These are phyloP conservation scores for Thalassaphorura encarpata DNA, from an alignment of 1,140 invertebrate genomes.

Conservation along the genomic window DNA sequence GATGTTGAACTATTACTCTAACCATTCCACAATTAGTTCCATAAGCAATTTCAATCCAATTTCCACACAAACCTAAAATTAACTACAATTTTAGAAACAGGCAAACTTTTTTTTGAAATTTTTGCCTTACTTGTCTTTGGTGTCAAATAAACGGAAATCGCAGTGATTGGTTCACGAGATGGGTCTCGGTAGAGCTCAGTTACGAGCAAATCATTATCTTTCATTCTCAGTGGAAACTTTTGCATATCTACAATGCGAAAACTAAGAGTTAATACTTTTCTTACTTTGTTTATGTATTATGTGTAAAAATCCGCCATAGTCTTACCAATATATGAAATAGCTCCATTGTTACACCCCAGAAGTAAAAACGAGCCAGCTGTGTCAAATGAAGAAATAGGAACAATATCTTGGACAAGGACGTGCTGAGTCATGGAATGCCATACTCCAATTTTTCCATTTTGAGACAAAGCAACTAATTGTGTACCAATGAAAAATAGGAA, in stretches of 20 bases:
- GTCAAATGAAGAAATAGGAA: constrained; percentile 88
- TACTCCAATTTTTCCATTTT: constrained; percentile 92
- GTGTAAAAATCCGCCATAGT: too few relatives aligned
- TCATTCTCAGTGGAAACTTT: constrained; percentile 97
- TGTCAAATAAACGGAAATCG: constrained; percentile 96
- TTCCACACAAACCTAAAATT: constrained; percentile 77
- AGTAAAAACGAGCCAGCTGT: constrained; percentile 91
- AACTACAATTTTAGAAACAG: constrained; percentile 4
- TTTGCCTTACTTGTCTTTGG: constrained; percentile 81
- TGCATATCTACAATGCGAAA: constrained; percentile 77
- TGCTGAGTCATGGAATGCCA: constrained; percentile 98
- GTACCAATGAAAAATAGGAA: constrained; percentile 95
- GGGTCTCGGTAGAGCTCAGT: constrained; percentile 94
- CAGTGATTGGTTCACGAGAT: constrained; percentile 87
- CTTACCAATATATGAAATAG: constrained; percentile 92
- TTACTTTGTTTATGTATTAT: constrained; percentile 3
- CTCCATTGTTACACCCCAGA: constrained; percentile 89
- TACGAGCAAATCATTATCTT: constrained; percentile 94
- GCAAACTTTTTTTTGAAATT: background rate
- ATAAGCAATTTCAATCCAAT: constrained; percentile 99
- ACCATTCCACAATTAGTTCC: constrained; percentile 92
- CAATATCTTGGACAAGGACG: constrained; percentile 94
- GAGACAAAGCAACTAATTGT: constrained; percentile 86
- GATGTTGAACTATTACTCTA: constrained; percentile 86
- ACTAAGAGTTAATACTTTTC: background rate